Conservation (phyloP, 1,140 invertebrate species). For the Drosophila orena region DNA sequence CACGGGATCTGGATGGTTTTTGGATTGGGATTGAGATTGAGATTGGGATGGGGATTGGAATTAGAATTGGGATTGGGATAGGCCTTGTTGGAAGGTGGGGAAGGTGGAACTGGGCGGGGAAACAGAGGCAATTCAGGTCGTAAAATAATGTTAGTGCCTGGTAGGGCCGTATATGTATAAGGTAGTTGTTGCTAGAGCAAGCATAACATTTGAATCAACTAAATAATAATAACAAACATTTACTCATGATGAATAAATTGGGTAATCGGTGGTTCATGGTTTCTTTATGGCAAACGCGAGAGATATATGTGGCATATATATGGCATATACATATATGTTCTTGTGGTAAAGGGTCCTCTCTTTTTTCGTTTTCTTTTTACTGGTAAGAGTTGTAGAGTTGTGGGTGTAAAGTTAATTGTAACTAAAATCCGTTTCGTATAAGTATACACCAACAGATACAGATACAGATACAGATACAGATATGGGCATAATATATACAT, state of each 20-base stretch:
- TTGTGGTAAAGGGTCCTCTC: constrained; percentile 78
- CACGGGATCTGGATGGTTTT: constrained; percentile 17
- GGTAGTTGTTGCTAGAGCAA: constrained; percentile 71
- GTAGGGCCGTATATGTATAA: constrained; percentile 42
- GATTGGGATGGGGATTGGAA: not conserved
- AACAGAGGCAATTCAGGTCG: constrained; percentile 40
- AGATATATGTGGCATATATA: constrained; percentile 46
- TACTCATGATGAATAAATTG: constrained; percentile 56
- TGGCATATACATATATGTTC: constrained; percentile 27
- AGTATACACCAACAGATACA: constrained; percentile 46
- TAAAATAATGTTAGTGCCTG: constrained; percentile 47
- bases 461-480: constrained; percentile 40
- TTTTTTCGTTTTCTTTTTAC: constrained; percentile 57
- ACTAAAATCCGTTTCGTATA: constrained; percentile 68
- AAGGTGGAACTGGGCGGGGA: constrained; percentile 12
- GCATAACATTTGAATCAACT: constrained; percentile 60
- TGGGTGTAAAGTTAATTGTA: constrained; percentile 53
- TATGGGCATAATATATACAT: constrained; percentile 58
- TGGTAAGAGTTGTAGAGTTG: constrained; percentile 60
- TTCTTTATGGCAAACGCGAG: constrained; percentile 51
- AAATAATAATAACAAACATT: constrained; percentile 54
- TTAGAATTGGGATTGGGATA: not conserved
- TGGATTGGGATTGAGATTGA: constrained; percentile 1
- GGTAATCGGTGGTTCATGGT: constrained; percentile 51
- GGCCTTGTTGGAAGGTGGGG: constrained; percentile 1